These are phyloP conservation scores for Corydoras sp. DNA, from an alignment of 2,113 vertebrate genomes.

Conservation along the genomic window DNA sequence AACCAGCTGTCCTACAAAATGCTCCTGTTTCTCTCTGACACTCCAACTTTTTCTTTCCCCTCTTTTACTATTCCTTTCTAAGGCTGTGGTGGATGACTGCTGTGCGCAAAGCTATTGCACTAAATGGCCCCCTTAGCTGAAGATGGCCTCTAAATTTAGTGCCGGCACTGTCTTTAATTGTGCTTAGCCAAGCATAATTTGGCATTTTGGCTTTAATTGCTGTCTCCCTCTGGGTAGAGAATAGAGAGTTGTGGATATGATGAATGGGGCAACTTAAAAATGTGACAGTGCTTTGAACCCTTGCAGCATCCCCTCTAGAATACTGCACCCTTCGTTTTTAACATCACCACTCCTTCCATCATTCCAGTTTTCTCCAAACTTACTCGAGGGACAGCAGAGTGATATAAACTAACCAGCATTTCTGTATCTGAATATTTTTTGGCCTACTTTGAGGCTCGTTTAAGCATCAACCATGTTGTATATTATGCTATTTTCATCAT, in stretches of 20 bases:
- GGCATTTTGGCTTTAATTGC: constrained; percentile 57
- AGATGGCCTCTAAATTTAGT: constrained; percentile 53
- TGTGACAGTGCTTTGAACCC: constrained; percentile 39
- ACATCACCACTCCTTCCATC: background rate
- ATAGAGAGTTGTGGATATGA: constrained; percentile 46
- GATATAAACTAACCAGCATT: background rate
- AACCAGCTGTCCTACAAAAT: constrained; percentile 44
- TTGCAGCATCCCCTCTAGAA: background rate
- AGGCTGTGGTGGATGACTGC: constrained; percentile 10
- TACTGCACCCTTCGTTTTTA: background rate
- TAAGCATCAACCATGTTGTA: background rate
- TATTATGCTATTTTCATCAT: background rate
- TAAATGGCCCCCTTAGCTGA: constrained; percentile 49
- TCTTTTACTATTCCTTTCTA: background rate
- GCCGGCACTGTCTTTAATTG: constrained; percentile 42
- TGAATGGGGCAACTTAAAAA: constrained; percentile 50
- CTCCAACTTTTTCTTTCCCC: constrained; percentile 12
- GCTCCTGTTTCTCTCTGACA: constrained; percentile 39
- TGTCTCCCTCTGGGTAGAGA: constrained; percentile 43
- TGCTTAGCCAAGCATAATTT: constrained; percentile 58
- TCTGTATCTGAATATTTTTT: background rate
- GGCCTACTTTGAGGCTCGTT: background rate
- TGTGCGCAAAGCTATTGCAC: constrained; percentile 37
- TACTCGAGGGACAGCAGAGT: background rate
- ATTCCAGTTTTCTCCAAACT: background rate